Evolutionary conservation across 2,797 vertebrate genomes (phyloP), one percentile per base, ranked within the genome.

Genomic region (Aldrovandia affinis): DNA sequence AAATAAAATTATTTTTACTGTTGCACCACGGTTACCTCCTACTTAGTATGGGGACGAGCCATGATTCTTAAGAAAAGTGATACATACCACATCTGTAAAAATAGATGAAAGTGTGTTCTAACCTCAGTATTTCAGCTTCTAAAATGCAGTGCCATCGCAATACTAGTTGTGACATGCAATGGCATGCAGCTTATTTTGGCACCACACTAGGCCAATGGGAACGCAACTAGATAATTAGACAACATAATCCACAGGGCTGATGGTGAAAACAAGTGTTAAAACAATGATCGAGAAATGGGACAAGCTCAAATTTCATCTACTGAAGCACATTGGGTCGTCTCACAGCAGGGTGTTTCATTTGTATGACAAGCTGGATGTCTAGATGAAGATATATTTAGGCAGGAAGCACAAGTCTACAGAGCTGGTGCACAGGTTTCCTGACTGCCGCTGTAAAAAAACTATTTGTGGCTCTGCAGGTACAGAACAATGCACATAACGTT

Each of bases 361-460:
- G 44, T 9, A 61, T 22, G 15, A 47, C 22, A 44, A 7, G 14
- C 47, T 50, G 6, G 47, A 25, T 18, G 20, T 20, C n/a, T 63
- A 63, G 59, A 63, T 63, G 25, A 63, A 28, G 25, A 28, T 9
- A 18, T 47, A 80, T 20, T 39, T 28, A 63, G 15, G 20, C 83
- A 78, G 82, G 77, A 84, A 84, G 54, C 73, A 78, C 57, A 50
- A 28, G 57, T n/a, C 22, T 52, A 80, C 77, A 54, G 61, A 80
- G 77, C 2, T 30, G 30, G 30, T 80, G 25, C 63, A 39, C 28
- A 75, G 83, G 59, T 84, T 78, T 75, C 59, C 54, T 80, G 30
- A 28, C 30, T 30, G 15, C 42, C n/a, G 20, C 28, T 52, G 83
- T 78, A 25, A 78, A 33, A 54, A 22, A 59, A 50, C 57, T 61